Base-by-base conservation (phyloP, 35 echinoderm and acorn worm genomes). In the Heliocidaris erythrogramma region DNA sequence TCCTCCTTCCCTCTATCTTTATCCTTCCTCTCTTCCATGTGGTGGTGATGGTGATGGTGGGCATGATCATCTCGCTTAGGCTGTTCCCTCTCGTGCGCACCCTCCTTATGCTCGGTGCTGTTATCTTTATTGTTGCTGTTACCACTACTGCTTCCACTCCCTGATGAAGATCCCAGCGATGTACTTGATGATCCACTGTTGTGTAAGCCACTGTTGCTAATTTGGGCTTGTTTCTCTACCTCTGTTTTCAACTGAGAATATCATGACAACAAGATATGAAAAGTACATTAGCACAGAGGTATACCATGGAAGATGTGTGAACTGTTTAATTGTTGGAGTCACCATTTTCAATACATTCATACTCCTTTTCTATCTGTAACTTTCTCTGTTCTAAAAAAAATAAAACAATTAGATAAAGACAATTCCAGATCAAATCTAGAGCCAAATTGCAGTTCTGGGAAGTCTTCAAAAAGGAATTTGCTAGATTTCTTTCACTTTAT, bases 71-170 rank as follows among this genome's bases (percentile, higher is more conserved):
- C 93, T 49, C 90, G 93, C 59, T 95, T 88, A 27, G 91, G 96
- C 56, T 97, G 96, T 48, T 96, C 91, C 53, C 90, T 94, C 2
- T 97, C 98, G 17, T 97, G 97, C 47, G 60, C 94, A 27, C 86
- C 87, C 24, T 99, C 98, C 93, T 94, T 97, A 12, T 96, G 96
- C 49, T 98, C 97, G 35, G 94, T 88, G 24, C 94, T 84, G 27
- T 52, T 35, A 48, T 94, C 94, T 35, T 91, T 90, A 78, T 59
- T 48, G 32, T 59, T 47, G 49, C 94, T 94, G 86, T 90, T 96
- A n/a, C 47, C 35, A 61, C 48, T 32, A 93, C 94, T 94, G 94
- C 94, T 95, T 47, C 95, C 88, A 24, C 48, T 86, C 16, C 88
- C 90, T 11, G 30, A 84, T 24, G 89, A 78, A 48, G 95, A 95